Evolutionary conservation across 2,797 vertebrate species (phyloP).

Genomic region (Danio albolineatus): DNA sequence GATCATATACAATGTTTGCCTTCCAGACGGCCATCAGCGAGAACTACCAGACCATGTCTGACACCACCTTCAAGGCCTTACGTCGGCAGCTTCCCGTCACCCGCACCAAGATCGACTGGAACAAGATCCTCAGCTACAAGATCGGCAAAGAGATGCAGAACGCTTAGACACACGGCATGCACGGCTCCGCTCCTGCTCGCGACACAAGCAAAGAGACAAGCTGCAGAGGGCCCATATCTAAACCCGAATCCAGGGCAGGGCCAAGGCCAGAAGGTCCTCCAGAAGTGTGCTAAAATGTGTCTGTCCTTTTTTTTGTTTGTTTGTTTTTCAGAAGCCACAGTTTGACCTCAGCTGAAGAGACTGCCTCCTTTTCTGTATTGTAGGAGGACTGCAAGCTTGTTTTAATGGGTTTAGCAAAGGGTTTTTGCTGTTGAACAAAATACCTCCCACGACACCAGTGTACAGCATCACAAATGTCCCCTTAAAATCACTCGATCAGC

Average conservation of each 20-base stretch:
- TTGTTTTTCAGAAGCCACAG: slow-evolving; percentile 55
- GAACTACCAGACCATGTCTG: slow-evolving; percentile 98
- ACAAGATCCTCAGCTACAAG: slow-evolving; percentile 99
- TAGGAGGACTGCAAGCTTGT: slow-evolving; percentile 53
- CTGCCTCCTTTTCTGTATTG: slow-evolving; percentile 59
- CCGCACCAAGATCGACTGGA: slow-evolving; percentile 98
- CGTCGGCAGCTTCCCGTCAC: slow-evolving; percentile 95
- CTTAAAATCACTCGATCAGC: slow-evolving; percentile 5
- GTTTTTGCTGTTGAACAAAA: slow-evolving; percentile 57
- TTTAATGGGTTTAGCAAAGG: slow-evolving; percentile 54
- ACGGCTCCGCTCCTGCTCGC: slow-evolving; percentile 51
- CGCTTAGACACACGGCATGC: slow-evolving; percentile 76
- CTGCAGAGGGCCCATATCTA: slow-evolving; percentile 49
- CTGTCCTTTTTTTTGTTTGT: slow-evolving; percentile 25
- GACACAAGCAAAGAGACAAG: slow-evolving; percentile 60
- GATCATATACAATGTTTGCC: neutral
- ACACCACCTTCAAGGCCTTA: slow-evolving; percentile 98
- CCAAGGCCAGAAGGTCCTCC: slow-evolving; percentile 40
- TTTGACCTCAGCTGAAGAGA: slow-evolving; percentile 63
- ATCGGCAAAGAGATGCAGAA: slow-evolving; percentile 98
- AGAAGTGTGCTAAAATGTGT: slow-evolving; percentile 53
- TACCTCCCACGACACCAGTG: slow-evolving; percentile 61
- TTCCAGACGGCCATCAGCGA: slow-evolving; percentile 92
- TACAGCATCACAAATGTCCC: slow-evolving; percentile 50
- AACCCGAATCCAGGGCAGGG: slow-evolving; percentile 27